Conservation (phyloP, 2,113 vertebrate species). For the Ceyx cyanopectus region DNA sequence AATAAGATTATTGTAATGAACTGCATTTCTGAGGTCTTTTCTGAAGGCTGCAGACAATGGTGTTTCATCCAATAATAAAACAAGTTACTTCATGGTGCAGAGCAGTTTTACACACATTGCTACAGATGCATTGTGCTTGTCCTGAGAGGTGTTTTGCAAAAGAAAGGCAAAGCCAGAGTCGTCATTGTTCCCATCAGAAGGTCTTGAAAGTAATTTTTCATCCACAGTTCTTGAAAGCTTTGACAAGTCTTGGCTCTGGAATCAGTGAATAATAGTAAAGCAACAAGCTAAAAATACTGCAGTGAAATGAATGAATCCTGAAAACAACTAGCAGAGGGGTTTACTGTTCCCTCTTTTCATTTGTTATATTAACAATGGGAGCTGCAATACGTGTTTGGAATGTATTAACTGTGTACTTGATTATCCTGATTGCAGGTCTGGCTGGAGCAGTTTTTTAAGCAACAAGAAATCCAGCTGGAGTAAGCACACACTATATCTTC, state of each 20-base stretch:
- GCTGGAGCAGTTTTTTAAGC: not conserved
- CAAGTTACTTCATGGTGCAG: not conserved
- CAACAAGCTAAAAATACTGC: conserved; percentile 8
- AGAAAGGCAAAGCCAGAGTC: not conserved
- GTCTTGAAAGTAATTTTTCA: conserved; percentile 29
- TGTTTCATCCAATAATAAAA: conserved; percentile 28
- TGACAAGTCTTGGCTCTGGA: not conserved
- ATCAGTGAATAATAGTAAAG: conserved; percentile 10
- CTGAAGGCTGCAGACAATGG: not conserved
- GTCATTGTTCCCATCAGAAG: not conserved
- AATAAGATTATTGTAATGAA: conserved; percentile 1
- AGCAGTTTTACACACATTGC: not conserved
- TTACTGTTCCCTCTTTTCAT: not conserved
- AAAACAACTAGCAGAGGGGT: not conserved
- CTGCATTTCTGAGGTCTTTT: conserved; percentile 15
- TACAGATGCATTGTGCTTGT: conserved; percentile 9
- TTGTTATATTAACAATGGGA: not conserved
- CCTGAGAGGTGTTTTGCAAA: conserved; percentile 24
- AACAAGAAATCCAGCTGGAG: not conserved
- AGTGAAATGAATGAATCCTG: not conserved
- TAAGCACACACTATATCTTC: not conserved
- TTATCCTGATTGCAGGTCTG: not conserved
- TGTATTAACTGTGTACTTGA: not conserved
- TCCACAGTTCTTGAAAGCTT: conserved; percentile 6
- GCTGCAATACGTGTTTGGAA: not conserved